Base-by-base conservation (phyloP, 1,140 invertebrate genomes). In the Papilio glaucus region DNA sequence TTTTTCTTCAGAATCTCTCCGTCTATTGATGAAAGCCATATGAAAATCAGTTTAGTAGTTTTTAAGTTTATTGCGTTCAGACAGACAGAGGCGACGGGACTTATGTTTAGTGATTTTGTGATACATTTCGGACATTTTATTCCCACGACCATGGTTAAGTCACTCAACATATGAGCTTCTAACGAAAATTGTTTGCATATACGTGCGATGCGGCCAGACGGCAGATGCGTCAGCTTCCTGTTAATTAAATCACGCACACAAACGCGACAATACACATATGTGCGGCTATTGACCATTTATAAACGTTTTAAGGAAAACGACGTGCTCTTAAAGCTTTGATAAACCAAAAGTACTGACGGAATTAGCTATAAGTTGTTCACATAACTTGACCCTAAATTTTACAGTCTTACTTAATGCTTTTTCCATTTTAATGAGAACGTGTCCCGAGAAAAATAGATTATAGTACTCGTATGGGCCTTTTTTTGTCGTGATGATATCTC, bases 231-330 rank as follows among this genome's bases (percentile, higher is more conserved):
- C 62, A 65, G 33, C 33, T 39, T 41, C 62, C 62, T 41, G 62
- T 65, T 65, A 65, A 65, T 38, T 70, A 69, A 68, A 33, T 18
- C 70, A 42, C 53, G n/a, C 70, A 42, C 57, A 72, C 70, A 45
- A 45, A 72, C 21, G 45, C 13, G 6, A 38, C 24, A 24, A 67
- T 21, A 26, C 62, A 57, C 33, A 73, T 42, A 33, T 49, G 18
- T 65, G 49, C 42, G 12, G 1, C 21, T 4, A 24, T 2, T 24
- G 49, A 53, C 21, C 21, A 53, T 33, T 33, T 33, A 33, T n/a
- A 33, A 33, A 26, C 21, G 21, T 24, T 57, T 57, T 57, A 57
- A 57, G 49, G 49, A 26, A 57, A 57, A 57, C 49, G 49, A 49
- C 45, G 7, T 57, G 9, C 4, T 26, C 4, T 7, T 33, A 49